Conservation (phyloP, 2,113 vertebrate species). For the Colossoma macropomum region DNA sequence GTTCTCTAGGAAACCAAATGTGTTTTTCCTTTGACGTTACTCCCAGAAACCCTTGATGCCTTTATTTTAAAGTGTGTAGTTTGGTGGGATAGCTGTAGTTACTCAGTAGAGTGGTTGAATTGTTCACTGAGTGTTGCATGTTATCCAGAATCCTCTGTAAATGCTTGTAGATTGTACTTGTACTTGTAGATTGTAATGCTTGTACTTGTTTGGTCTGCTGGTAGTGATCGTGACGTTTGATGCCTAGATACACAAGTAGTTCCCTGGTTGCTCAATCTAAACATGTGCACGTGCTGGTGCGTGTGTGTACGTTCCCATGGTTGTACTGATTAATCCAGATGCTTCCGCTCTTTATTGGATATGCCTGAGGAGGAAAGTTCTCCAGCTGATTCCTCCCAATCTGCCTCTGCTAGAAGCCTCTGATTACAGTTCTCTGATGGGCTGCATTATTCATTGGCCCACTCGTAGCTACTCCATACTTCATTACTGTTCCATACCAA, state of each 20-base stretch:
- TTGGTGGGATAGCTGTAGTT: neutral
- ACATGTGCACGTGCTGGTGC: neutral
- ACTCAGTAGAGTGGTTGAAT: neutral
- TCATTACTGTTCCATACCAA: neutral
- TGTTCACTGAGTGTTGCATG: too few relatives aligned
- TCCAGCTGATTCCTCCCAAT: conserved; percentile 17
- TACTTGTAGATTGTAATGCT: too few relatives aligned
- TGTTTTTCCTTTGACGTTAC: neutral
- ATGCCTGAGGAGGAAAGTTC: conserved; percentile 41
- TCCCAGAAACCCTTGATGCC: too few relatives aligned
- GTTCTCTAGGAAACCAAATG: neutral
- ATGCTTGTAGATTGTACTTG: too few relatives aligned
- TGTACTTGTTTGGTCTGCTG: neutral
- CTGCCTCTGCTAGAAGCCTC: conserved; percentile 22
- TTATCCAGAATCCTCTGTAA: too few relatives aligned
- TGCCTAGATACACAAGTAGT: neutral
- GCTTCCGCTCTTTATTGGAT: conserved; percentile 46
- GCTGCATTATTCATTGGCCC: conserved; percentile 36
- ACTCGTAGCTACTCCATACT: neutral
- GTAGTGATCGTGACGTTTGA: neutral
- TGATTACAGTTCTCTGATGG: conserved; percentile 4
- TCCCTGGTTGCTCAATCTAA: neutral
- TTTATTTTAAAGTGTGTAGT: neutral
- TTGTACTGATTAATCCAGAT: conserved; percentile 37
- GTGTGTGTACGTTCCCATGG: neutral